Evolutionary conservation across 2,113 vertebrate genomes (phyloP).

Genomic region (Camelus bactrianus): DNA sequence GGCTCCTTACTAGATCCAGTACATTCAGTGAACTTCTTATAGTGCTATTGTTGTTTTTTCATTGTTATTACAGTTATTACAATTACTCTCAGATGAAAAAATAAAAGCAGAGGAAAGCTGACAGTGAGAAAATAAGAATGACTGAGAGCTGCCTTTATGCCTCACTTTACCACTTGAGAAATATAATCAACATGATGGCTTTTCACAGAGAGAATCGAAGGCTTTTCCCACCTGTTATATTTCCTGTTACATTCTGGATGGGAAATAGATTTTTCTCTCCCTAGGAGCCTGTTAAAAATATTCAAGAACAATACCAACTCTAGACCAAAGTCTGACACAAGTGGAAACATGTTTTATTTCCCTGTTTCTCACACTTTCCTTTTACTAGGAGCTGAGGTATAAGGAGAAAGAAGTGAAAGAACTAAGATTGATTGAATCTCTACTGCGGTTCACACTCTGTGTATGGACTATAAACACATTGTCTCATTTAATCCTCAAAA

Average conservation of each 20-base stretch:
- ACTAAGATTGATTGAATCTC: neutral
- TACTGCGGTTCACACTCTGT: neutral
- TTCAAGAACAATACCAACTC: neutral
- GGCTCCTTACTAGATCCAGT: neutral
- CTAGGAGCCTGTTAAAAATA: neutral
- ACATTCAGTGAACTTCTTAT: neutral
- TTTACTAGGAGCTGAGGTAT: neutral
- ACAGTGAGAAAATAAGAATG: neutral
- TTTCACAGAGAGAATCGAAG: neutral
- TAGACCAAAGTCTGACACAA: neutral
- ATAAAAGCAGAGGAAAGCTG: neutral
- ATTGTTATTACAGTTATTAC: neutral
- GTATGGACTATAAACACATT: neutral
- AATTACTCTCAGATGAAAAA: neutral
- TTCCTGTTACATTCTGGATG: neutral
- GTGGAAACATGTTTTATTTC: neutral
- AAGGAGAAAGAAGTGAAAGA: neutral
- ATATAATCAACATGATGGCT: neutral
- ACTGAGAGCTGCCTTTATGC: neutral
- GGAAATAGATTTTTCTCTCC: neutral
- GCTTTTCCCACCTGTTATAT: neutral
- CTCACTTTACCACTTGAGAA: slow-evolving; percentile 1
- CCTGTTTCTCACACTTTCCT: neutral
- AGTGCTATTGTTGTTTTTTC: neutral
- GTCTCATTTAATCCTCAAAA: neutral